Evolutionary conservation across 2,113 vertebrate species (phyloP).

Genomic region (Anser cygnoides): DNA sequence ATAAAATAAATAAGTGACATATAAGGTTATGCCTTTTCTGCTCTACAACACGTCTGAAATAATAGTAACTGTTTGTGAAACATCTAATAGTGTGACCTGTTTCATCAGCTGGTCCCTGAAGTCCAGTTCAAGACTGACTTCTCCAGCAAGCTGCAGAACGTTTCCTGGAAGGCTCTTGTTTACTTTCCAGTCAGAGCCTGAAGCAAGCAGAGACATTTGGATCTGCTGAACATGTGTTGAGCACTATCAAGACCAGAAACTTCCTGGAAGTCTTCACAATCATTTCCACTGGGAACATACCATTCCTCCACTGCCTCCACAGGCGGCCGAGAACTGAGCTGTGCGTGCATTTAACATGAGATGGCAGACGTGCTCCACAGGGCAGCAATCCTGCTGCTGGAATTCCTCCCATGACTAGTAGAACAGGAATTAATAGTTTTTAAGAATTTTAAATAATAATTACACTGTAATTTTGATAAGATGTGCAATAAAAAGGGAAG

Average conservation of each 20-base stretch:
- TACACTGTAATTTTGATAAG: background rate
- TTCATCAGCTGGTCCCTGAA: background rate
- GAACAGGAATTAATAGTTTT: accelerated
- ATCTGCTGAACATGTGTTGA: background rate
- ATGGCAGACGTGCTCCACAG: background rate
- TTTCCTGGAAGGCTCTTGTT: conserved; percentile 23
- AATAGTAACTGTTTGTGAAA: background rate
- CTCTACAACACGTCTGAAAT: background rate
- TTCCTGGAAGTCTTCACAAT: background rate
- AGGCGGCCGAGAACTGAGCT: accelerated
- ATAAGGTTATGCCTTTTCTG: background rate
- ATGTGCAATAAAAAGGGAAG: background rate
- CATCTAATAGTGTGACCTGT: background rate
- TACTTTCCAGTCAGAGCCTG: background rate
- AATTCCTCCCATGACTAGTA: background rate
- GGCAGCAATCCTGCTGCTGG: background rate
- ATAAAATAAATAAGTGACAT: background rate
- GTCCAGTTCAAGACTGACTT: background rate
- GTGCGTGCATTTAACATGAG: background rate
- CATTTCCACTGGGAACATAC: background rate
- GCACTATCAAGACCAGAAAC: background rate
- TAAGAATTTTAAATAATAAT: background rate
- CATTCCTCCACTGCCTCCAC: background rate
- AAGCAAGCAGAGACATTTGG: background rate
- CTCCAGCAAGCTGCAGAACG: background rate